Conservation (phyloP, 2,888 invertebrate genomes). For the Chrysolina americana region DNA sequence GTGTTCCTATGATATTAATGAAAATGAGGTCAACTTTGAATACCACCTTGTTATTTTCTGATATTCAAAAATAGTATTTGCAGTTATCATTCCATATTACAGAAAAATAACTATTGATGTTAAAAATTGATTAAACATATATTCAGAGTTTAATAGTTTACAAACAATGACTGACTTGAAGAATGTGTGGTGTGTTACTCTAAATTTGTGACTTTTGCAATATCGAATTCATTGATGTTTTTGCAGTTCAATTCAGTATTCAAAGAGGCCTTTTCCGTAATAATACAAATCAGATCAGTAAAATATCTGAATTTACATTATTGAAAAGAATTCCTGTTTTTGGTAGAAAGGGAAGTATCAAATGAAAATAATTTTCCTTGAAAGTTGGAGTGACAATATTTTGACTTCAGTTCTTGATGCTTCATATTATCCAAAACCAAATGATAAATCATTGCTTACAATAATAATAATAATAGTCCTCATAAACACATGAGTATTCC, state of each 20-base stretch:
- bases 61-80: background rate
- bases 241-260: conserved; percentile 25
- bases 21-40: conserved; percentile 4
- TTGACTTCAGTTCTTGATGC: too few relatives aligned
- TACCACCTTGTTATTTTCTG: background rate
- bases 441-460: too few relatives aligned
- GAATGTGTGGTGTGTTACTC: background rate
- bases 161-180: background rate
- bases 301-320: background rate
- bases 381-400: too few relatives aligned
- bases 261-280: background rate
- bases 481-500: too few relatives aligned
- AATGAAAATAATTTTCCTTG: too few relatives aligned
- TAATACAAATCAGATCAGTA: background rate
- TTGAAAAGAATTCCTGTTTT: too few relatives aligned
- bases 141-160: conserved; percentile 8
- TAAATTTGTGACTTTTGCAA: background rate
- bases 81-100: background rate
- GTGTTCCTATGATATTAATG: conserved; percentile 50
- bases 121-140: background rate
- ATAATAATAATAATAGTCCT: too few relatives aligned
- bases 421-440: too few relatives aligned
- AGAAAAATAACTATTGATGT: background rate
- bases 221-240: conserved; percentile 14
- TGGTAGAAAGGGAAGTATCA: too few relatives aligned